A percentile compares a stretch with the other conserved stretches of the same genome.
phyloP scores from a whole-genome alignment of 2,797 vertebrate genomes.

The Sandelia bainsii region DNA sequence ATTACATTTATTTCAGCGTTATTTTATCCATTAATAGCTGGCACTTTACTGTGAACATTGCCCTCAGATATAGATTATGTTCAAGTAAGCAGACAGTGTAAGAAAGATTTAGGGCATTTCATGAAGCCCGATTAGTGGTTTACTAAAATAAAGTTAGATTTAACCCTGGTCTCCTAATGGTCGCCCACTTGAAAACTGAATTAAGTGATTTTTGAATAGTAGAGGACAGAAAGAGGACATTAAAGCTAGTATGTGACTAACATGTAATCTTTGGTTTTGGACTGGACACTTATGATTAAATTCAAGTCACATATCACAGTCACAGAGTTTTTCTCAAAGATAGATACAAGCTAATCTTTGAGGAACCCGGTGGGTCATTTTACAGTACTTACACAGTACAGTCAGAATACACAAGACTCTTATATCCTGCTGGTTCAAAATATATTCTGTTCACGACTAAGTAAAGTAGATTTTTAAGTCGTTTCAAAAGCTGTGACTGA shows the following conservation, averaged over 20 bases:
- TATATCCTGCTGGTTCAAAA: not conserved
- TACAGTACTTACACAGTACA: slow-evolving; percentile 22
- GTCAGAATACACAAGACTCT: slow-evolving; percentile 26
- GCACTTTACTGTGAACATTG: slow-evolving; percentile 66
- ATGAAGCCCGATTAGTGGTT: slow-evolving; percentile 53
- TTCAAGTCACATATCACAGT: slow-evolving; percentile 42
- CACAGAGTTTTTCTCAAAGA: slow-evolving; percentile 45
- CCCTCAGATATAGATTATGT: slow-evolving; percentile 68
- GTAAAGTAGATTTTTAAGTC: slow-evolving; percentile 12
- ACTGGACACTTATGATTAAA: slow-evolving; percentile 30
- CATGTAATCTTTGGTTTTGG: slow-evolving; percentile 29
- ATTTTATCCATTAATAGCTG: slow-evolving; percentile 75
- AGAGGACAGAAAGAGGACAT: slow-evolving; percentile 35
- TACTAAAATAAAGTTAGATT: slow-evolving; percentile 47
- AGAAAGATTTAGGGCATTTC: slow-evolving; percentile 57
- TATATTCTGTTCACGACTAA: not conserved
- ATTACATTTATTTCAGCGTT: slow-evolving; percentile 73
- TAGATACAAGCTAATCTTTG: slow-evolving; percentile 42
- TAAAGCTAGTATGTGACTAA: not conserved
- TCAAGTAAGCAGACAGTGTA: slow-evolving; percentile 69
- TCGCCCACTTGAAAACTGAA: slow-evolving; percentile 32
- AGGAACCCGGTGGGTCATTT: slow-evolving; percentile 28
- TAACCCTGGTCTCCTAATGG: slow-evolving; percentile 35
- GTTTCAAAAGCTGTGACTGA: slow-evolving; percentile 10
- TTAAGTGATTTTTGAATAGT: slow-evolving; percentile 40